Evolutionary conservation across 1,140 invertebrate species (phyloP).

Genomic region (Scaptomyza pallida): DNA sequence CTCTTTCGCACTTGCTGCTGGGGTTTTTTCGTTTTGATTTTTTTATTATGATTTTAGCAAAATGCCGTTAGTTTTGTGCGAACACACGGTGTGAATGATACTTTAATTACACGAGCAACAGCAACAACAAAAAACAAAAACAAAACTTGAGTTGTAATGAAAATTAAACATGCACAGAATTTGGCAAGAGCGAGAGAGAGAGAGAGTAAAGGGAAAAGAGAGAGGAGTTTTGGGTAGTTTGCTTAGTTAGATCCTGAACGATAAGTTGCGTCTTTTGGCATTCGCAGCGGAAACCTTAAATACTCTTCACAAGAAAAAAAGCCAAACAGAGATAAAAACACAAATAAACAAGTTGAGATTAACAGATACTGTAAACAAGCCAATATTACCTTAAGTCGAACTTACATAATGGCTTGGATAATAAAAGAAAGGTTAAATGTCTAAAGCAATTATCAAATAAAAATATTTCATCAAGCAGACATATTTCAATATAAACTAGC

Average conservation of each 20-base stretch:
- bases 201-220: not conserved
- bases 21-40: conserved; percentile 26
- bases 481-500: too few relatives aligned
- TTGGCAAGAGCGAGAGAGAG: conserved; percentile 1
- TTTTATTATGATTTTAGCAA: conserved; percentile 75
- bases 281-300: conserved; percentile 19
- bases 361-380: not conserved
- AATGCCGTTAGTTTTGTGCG: conserved; percentile 76
- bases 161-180: conserved; percentile 46
- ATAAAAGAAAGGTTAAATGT: too few relatives aligned
- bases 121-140: conserved; percentile 12
- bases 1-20: conserved; percentile 1
- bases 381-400: not conserved
- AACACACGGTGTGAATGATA: conserved; percentile 79
- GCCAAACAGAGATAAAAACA: not conserved
- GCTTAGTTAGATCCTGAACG: conserved; percentile 14
- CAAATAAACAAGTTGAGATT: conserved; percentile 3
- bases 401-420: not conserved
- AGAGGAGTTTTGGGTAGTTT: not conserved
- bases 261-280: conserved; percentile 9
- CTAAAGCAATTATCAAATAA: too few relatives aligned
- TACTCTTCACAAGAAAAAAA: conserved; percentile 7
- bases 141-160: conserved; percentile 39
- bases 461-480: too few relatives aligned
- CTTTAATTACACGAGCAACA: conserved; percentile 67